Conservation (phyloP, 2,797 vertebrate species). For the Xenentodon cancila region DNA sequence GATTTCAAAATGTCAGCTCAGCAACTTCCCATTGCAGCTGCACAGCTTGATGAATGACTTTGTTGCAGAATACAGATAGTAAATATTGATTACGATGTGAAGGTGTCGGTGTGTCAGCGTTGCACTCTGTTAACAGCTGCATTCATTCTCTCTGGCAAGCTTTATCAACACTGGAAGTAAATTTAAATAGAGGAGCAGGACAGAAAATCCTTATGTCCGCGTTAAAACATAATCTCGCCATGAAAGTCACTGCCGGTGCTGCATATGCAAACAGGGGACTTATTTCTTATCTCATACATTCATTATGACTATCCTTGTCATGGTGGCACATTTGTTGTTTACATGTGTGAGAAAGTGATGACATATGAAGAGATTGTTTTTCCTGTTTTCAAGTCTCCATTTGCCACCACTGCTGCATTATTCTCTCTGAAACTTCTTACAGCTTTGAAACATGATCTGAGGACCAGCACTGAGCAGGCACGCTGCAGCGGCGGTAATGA, state of each 20-base stretch:
- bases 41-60: constrained; percentile 6
- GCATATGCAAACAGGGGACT: constrained; percentile 11
- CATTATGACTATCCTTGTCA: background rate
- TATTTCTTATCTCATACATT: background rate
- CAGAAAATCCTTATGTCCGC: background rate
- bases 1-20: constrained; percentile 26
- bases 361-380: constrained; percentile 9
- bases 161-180: constrained; percentile 6
- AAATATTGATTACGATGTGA: constrained; percentile 22
- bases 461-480: background rate
- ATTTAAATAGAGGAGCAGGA: background rate
- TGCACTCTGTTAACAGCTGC: too few relatives aligned
- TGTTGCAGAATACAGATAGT: constrained; percentile 1
- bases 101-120: background rate
- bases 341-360: constrained; percentile 39
- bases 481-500: constrained; percentile 26
- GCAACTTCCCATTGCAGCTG: constrained; percentile 26
- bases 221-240: constrained; percentile 17
- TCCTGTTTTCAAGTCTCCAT: constrained; percentile 38
- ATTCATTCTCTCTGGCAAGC: constrained; percentile 5
- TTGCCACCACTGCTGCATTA: constrained; percentile 13
- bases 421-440: constrained; percentile 40
- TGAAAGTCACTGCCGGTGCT: constrained; percentile 12
- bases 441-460: constrained; percentile 53
- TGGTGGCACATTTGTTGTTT: constrained; percentile 19